Evolutionary conservation across 2,113 vertebrate species (phyloP).

Genomic region (Campylomormyrus numenius): DNA sequence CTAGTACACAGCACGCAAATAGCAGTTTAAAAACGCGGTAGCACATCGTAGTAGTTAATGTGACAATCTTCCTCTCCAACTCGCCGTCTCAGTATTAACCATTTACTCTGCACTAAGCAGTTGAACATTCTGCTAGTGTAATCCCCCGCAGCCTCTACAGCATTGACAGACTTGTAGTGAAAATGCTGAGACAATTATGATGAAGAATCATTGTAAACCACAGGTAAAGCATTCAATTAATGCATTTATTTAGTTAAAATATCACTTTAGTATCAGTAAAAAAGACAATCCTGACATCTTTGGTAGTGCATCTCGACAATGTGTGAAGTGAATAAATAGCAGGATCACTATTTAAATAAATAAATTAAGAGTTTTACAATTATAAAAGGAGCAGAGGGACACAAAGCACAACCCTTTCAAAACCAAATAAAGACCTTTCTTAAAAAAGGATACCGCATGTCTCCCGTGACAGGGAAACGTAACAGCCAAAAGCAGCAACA

Average conservation of each 20-base stretch:
- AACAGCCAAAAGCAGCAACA: slow-evolving; percentile 13
- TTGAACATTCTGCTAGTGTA: neutral
- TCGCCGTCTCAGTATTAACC: neutral
- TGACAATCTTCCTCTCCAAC: neutral
- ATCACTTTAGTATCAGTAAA: slow-evolving; percentile 10
- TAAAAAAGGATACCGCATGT: slow-evolving; percentile 18
- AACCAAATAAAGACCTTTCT: slow-evolving; percentile 29
- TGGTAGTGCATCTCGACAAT: slow-evolving; percentile 47
- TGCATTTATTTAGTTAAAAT: slow-evolving; percentile 12
- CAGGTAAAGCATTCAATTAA: neutral
- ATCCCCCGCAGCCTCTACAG: neutral
- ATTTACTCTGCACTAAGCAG: neutral
- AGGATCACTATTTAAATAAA: slow-evolving; percentile 63
- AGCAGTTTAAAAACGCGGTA: neutral
- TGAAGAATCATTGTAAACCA: neutral
- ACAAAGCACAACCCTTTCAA: slow-evolving; percentile 31
- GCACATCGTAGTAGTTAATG: neutral
- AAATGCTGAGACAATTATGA: neutral
- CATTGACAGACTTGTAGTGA: neutral
- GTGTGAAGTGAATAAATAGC: slow-evolving; percentile 59
- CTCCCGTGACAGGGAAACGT: neutral
- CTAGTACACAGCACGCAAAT: neutral
- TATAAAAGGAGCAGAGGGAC: slow-evolving; percentile 46
- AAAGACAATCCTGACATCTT: slow-evolving; percentile 20
- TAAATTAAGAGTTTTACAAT: slow-evolving; percentile 67